A percentile compares a stretch with the other conserved stretches of the same genome.
These are phyloP conservation scores for Incurvaria masculella DNA, from an alignment of 2,888 invertebrate species.

Conservation along the genomic window DNA sequence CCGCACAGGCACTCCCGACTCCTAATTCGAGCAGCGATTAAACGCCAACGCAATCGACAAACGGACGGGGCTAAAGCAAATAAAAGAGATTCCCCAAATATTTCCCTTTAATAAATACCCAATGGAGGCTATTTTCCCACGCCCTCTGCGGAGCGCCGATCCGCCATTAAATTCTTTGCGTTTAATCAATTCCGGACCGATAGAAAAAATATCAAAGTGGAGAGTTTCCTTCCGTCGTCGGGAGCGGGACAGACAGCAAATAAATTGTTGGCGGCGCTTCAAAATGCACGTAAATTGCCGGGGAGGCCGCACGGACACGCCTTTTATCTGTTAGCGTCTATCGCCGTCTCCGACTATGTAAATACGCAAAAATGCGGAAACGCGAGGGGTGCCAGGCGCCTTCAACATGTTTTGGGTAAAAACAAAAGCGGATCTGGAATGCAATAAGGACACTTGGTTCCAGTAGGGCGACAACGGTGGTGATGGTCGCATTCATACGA, in stretches of 20 bases:
- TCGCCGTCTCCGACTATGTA: conserved; percentile 19
- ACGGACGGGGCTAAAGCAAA: conserved; percentile 28
- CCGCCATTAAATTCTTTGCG: conserved; percentile 45
- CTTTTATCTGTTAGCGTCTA: conserved; percentile 53
- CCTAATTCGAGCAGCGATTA: conserved; percentile 19
- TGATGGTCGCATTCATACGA: too few species aligned
- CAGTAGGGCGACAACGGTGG: too few species aligned
- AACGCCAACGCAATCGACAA: conserved; percentile 30
- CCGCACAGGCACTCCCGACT: too few species aligned
- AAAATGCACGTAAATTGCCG: conserved; percentile 44
- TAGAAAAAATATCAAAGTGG: conserved; percentile 37
- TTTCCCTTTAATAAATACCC: conserved; percentile 34
- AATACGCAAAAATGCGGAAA: conserved; percentile 3
- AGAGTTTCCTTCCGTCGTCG: conserved; percentile 37
- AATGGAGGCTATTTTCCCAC: conserved; percentile 34
- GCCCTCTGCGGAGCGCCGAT: conserved; percentile 29
- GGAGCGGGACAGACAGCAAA: conserved; percentile 37
- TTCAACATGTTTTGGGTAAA: too few species aligned
- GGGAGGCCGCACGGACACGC: conserved; percentile 40
- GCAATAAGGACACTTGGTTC: too few species aligned
- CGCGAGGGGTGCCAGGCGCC: too few species aligned
- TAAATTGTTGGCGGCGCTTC: conserved; percentile 49
- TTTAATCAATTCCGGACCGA: conserved; percentile 41
- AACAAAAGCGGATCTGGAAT: too few species aligned
- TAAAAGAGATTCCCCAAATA: conserved; percentile 35